Conservation (phyloP, 2,888 invertebrate genomes). For the Cheilosia soror region DNA sequence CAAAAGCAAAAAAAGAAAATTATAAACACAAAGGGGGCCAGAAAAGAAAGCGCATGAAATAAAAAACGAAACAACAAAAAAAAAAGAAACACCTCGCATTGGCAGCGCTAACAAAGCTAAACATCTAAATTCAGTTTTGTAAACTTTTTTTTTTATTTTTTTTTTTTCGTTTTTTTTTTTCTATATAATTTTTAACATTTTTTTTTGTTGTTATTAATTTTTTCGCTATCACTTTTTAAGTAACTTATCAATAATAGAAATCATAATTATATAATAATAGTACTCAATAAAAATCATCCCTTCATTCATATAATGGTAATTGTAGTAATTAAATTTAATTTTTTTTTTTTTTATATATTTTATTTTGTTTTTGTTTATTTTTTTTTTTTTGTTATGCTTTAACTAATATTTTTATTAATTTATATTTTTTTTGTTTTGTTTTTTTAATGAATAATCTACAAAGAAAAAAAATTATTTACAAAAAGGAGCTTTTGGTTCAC, state of each 20-base stretch:
- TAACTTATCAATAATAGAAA: slow-evolving; percentile 72
- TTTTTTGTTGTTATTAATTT: slow-evolving; percentile 62
- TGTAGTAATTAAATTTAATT: slow-evolving; percentile 67
- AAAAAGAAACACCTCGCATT: not conserved
- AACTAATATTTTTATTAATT: slow-evolving; percentile 25
- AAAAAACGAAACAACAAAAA: slow-evolving; percentile 2
- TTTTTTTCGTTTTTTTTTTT: slow-evolving; percentile 51
- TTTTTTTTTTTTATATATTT: slow-evolving; percentile 40
- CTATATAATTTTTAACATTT: slow-evolving; percentile 47
- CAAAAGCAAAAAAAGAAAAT: not conserved
- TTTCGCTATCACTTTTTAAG: slow-evolving; percentile 74
- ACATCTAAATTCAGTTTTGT: slow-evolving; percentile 61
- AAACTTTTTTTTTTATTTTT: slow-evolving; percentile 65
- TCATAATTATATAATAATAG: slow-evolving; percentile 70
- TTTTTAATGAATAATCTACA: slow-evolving; percentile 61
- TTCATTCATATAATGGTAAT: slow-evolving; percentile 61
- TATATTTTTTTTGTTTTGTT: slow-evolving; percentile 39
- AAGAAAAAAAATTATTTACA: slow-evolving; percentile 71
- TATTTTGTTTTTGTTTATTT: slow-evolving; percentile 53
- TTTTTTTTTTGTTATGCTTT: slow-evolving; percentile 15
- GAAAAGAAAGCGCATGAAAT: not conserved
- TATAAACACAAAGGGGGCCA: not conserved
- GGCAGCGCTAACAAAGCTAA: slow-evolving; percentile 29
- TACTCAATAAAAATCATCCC: slow-evolving; percentile 73
- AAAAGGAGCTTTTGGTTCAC: slow-evolving; percentile 51